Evolutionary conservation across 1,140 invertebrate species (phyloP).

Genomic region (Rhopalosiphum padi): DNA sequence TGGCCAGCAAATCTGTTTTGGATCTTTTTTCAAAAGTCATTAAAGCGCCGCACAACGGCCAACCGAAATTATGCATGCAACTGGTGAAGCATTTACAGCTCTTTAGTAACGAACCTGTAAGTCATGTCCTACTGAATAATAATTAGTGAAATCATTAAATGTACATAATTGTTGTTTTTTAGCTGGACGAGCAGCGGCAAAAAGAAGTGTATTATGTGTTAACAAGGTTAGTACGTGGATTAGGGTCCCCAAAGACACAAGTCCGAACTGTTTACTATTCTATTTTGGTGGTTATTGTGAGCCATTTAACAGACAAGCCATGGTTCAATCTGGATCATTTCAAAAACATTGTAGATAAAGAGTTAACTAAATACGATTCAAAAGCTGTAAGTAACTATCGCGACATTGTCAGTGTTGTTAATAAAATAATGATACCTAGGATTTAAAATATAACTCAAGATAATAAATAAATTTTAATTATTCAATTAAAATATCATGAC

Average conservation of each 20-base stretch:
- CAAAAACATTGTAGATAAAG: constrained; percentile 56
- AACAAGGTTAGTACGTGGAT: constrained; percentile 53
- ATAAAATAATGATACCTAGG: background rate
- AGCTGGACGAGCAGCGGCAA: constrained; percentile 36
- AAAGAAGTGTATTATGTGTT: constrained; percentile 57
- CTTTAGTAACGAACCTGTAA: constrained; percentile 14
- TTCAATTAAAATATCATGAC: background rate
- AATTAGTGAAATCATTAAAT: background rate
- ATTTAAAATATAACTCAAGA: background rate
- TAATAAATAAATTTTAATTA: background rate
- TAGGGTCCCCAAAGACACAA: constrained; percentile 49
- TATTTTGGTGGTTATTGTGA: constrained; percentile 37
- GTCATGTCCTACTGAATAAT: background rate
- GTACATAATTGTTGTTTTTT: background rate
- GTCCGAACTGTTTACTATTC: constrained; percentile 51
- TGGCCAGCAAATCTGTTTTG: constrained; percentile 50
- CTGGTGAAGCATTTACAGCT: constrained; percentile 54
- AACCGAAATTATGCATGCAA: constrained; percentile 54
- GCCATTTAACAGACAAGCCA: constrained; percentile 17
- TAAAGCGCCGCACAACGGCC: constrained; percentile 8
- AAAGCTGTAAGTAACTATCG: constrained; percentile 46
- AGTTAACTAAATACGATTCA: constrained; percentile 56
- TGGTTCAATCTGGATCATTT: constrained; percentile 41
- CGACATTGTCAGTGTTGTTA: background rate
- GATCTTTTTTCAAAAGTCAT: constrained; percentile 45